Evolutionary conservation across 2,888 invertebrate genomes (phyloP), one percentile per base, ranked within the genome.

Genomic region (Gari tellinella): DNA sequence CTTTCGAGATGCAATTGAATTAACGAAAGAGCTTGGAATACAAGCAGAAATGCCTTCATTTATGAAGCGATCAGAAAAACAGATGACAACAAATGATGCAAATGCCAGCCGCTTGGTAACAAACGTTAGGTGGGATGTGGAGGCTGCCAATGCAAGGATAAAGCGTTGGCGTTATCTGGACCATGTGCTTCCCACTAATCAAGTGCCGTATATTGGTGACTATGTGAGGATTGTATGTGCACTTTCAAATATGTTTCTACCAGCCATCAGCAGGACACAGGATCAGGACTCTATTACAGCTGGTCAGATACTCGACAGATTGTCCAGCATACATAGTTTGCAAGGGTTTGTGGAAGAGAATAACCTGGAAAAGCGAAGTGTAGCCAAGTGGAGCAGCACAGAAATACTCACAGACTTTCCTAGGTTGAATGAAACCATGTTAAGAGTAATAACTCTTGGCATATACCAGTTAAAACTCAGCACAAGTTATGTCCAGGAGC

Each of bases 101-200:
- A n/a, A n/a, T n/a, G n/a, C n/a, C n/a, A n/a, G n/a, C n/a, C n/a
- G n/a, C n/a, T n/a, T n/a, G n/a, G n/a, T n/a, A n/a, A n/a, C n/a
- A n/a, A n/a, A 72, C 68, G 26, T 76, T 21, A 21, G 61, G 26
- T 78, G 78, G 70, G 73, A 74, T 0, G 67, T 70, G 1, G 73
- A 74, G 38, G 52, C 70, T 7, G 72, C 73, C 43, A 78, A 78
- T 43, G 53, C 67, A 1, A 17, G 72, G 14, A 69, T 77, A 21
- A 77, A 77, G 52, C 23, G 56, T 12, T 77, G 53, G 43, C 61
- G 51, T 43, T 65, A 68, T 40, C 25, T 77, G 4, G 65, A 67
- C 65, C 25, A 53, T 19, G 43, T 58, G 5, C 51, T 72, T 19
- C 62, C 65, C 49, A 69, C 64, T 4, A 74, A 46, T 45, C 79